These are phyloP conservation scores for Capitulum mitella DNA, from an alignment of 2,888 invertebrate species.

Conservation along the genomic window DNA sequence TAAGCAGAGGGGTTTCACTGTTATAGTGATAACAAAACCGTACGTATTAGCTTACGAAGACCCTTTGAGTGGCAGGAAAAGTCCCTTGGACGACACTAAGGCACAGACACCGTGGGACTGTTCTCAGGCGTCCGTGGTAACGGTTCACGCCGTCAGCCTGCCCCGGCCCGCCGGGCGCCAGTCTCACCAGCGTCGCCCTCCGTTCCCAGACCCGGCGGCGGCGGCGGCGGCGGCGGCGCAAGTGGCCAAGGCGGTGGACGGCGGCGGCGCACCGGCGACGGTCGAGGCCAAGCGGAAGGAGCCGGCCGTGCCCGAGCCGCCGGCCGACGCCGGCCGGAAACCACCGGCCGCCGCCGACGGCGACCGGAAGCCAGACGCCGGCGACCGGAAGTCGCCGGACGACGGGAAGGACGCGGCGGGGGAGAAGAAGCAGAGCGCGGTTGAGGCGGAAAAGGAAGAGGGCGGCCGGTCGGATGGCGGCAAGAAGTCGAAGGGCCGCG, in stretches of 20 bases:
- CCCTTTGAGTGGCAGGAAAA: no score
- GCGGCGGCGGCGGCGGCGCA: constrained; percentile 1
- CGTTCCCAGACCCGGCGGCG: background rate
- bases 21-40: no score
- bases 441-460: background rate
- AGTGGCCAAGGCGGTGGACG: constrained; percentile 12
- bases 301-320: constrained; percentile 12
- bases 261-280: background rate
- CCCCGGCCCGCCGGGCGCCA: no score
- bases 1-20: no score
- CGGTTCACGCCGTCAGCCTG: no score
- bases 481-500: background rate
- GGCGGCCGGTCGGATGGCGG: background rate
- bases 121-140: no score
- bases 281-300: constrained; percentile 11
- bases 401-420: background rate
- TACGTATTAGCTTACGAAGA: no score
- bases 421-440: background rate
- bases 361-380: background rate
- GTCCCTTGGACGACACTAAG: no score
- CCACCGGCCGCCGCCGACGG: background rate
- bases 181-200: background rate
- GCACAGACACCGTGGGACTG: no score
- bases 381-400: background rate
- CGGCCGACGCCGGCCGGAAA: constrained; percentile 21